Evolutionary conservation across 1,140 invertebrate species (phyloP), one percentile per base, ranked within the genome.

Genomic region (Drosophila cardini): DNA sequence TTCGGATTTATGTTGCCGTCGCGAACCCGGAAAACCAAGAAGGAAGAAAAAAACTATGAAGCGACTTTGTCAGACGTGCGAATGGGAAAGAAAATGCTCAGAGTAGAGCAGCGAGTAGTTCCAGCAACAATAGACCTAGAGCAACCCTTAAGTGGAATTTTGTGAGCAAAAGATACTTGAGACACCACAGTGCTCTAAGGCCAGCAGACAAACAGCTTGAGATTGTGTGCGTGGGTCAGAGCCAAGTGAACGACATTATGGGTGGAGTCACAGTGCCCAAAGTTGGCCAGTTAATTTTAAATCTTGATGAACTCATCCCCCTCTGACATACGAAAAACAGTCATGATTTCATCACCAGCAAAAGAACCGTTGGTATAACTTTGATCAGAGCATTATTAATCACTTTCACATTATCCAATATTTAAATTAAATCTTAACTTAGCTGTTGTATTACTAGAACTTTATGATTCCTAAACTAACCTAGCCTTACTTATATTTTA

Each of bases 71-170:
- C 52, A 45, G 30, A 34, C 48, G 80, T 62, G 77, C 70, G 56
- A 85, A 42, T 30, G 70, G 36, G 74, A 61, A 36, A 42, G 68
- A 52, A 76, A 72, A 64, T 67, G 73, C 11, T n/a, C 11, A 46
- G 48, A 72, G 56, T 26, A 45, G 18, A 32, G 10, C 15, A 32
- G 75, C 71, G 63, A 80, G 81, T 85, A 84, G 81, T 84, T 84
- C 69, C 72, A 56, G 45, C 53, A 53, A 84, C 81, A 85, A 85
- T 86, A 85, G 82, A 85, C 79, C 79, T 82, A 82, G 83, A 84
- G 70, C 80, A 82, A 85, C 82, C 81, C 79, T 70, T 69, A 72
- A 81, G 78, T 78, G 71, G 16, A 48, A 71, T 65, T 68, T 74
- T 65, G 61, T 72, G 46, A 63, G 58, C 21, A 15, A 50, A 43